These are phyloP conservation scores for Penaeus japonicus DNA, from an alignment of 1,140 invertebrate genomes.

Conservation along the genomic window DNA sequence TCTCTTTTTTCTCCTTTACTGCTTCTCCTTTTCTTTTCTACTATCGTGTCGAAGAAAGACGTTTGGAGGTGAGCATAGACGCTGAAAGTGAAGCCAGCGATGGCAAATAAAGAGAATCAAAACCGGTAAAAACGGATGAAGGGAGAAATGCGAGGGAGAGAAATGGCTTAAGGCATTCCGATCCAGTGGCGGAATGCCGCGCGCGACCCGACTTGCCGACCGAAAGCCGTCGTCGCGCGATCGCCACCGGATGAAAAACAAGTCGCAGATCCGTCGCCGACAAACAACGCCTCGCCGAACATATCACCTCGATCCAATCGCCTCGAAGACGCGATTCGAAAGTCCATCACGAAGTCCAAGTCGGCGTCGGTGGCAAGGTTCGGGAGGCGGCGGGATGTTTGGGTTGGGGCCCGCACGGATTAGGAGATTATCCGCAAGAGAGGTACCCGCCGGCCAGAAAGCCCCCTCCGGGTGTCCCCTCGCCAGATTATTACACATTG, in stretches of 20 bases:
- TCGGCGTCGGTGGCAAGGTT: conserved; percentile 13
- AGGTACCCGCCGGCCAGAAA: conserved; percentile 52
- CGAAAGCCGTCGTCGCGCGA: neutral
- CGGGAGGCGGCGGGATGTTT: conserved; percentile 56
- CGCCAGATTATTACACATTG: conserved; percentile 21
- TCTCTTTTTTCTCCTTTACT: neutral
- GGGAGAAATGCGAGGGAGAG: conserved; percentile 55
- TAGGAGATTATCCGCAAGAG: conserved; percentile 57
- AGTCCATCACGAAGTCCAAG: neutral
- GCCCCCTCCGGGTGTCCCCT: conserved; percentile 19
- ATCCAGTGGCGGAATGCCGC: conserved; percentile 24
- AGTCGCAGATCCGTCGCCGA: too few species aligned
- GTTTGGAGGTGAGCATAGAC: conserved; percentile 22
- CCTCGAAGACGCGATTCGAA: too few species aligned
- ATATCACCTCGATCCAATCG: too few species aligned
- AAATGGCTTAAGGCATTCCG: conserved; percentile 52
- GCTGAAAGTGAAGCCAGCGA: conserved; percentile 51
- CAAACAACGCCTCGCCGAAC: too few species aligned
- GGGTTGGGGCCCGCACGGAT: conserved; percentile 59
- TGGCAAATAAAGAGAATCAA: conserved; percentile 57
- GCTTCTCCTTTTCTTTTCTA: neutral
- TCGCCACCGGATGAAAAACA: too few species aligned
- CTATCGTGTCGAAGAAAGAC: conserved; percentile 31
- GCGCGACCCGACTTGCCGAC: neutral
- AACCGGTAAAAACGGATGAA: conserved; percentile 57